These are phyloP conservation scores for Benthosema pterotum DNA, from an alignment of 2,797 vertebrate genomes.

Conservation along the genomic window DNA sequence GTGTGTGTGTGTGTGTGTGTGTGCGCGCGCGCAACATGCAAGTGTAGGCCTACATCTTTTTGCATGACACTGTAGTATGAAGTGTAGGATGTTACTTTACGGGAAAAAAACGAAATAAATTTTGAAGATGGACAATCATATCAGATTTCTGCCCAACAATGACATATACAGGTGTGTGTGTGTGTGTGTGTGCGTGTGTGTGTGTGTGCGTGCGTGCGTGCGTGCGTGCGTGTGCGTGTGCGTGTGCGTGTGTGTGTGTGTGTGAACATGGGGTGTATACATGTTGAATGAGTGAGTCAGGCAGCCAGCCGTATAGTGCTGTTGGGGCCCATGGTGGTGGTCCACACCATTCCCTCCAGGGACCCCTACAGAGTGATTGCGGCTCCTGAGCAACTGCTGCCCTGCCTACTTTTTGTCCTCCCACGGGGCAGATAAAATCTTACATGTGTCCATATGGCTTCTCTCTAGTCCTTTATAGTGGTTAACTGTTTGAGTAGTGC, in stretches of 20 bases:
- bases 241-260: constrained; percentile 35
- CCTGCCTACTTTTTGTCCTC: constrained; percentile 6
- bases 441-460: constrained; percentile 12
- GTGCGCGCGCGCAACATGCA: background rate
- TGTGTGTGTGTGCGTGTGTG: constrained; percentile 14
- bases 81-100: too few relatives aligned
- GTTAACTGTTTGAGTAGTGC: background rate
- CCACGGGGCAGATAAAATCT: background rate
- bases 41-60: too few relatives aligned
- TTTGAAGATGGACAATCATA: too few relatives aligned
- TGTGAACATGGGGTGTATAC: too few relatives aligned
- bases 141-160: too few relatives aligned
- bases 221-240: constrained; percentile 1
- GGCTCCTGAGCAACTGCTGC: constrained; percentile 65
- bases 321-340: constrained; percentile 72
- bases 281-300: constrained; percentile 74
- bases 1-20: constrained; percentile 12
- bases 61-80: too few relatives aligned
- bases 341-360: constrained; percentile 72
- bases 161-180: too few relatives aligned
- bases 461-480: constrained; percentile 5
- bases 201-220: background rate
- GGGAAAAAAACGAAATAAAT: too few relatives aligned
- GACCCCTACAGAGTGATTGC: constrained; percentile 70
- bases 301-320: constrained; percentile 77